Conservation (phyloP, 2,797 vertebrate species). For the Tapirus indicus region DNA sequence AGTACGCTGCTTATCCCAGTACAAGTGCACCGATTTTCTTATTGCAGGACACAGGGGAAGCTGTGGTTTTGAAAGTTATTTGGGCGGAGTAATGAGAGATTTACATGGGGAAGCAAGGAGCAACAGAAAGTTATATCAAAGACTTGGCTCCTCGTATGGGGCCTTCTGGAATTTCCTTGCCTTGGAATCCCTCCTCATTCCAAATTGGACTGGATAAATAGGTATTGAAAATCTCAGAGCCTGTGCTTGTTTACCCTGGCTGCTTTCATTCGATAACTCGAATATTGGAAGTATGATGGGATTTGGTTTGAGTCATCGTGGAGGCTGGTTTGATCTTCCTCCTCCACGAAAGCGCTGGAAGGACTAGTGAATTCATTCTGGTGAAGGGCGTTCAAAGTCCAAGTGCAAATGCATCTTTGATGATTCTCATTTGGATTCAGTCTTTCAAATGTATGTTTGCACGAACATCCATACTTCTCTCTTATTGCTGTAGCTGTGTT, state of each 20-base stretch:
- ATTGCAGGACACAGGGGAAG: conserved; percentile 64
- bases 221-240: conserved; percentile 63
- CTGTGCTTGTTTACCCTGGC: conserved; percentile 58
- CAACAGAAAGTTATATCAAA: conserved; percentile 70
- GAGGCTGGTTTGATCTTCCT: conserved; percentile 14
- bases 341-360: not conserved
- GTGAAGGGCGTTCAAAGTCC: not conserved
- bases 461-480: not conserved
- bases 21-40: conserved; percentile 63
- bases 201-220: conserved; percentile 75
- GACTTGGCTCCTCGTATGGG: conserved; percentile 63
- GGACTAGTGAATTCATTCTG: not conserved
- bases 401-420: not conserved
- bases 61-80: conserved; percentile 76
- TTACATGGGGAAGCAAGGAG: conserved; percentile 65
- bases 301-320: not conserved
- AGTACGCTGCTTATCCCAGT: not conserved
- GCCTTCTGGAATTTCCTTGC: conserved; percentile 73
- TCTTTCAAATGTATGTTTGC: not conserved
- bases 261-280: conserved; percentile 60
- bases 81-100: conserved; percentile 66
- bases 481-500: not conserved
- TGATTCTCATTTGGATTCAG: not conserved
- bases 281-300: conserved; percentile 18
- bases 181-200: conserved; percentile 60